Evolutionary conservation across 2,888 invertebrate species (phyloP), one percentile per base, ranked within the genome.

Genomic region (Acanthacorydalis orientalis): DNA sequence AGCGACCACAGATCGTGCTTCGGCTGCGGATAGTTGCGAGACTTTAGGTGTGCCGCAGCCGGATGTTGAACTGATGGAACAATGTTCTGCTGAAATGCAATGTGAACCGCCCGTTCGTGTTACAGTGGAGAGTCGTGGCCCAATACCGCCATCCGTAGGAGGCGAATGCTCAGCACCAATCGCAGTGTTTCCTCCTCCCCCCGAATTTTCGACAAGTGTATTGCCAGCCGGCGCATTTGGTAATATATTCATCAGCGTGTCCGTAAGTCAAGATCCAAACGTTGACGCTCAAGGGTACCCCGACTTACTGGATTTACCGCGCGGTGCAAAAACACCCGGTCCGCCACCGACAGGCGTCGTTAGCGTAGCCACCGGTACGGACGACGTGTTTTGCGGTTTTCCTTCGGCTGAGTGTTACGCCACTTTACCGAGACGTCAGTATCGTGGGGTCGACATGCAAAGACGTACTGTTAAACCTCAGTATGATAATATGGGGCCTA

Each of bases 401-500:
- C 64, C 65, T 52, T 59, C 60, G 46, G 62, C 62, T 14, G 64
- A 67, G 10, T 35, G n/a, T 15, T 70, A 69, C 51, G 70, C 71
- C 16, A 70, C 71, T 11, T 57, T 71, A 52, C 68, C 73, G 3
- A 63, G 72, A 16, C 60, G 70, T 50, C 64, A 47, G 15, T 33
- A 44, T 11, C 44, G 49, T 7, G 49, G 48, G 39, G 62, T 74
- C 46, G 73, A 72, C 52, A n/a, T n/a, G 9, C 31, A 15, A 6
- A 37, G 38, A 37, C 8, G 38, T 8, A 23, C 16, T 16, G 12
- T 23, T 14, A 23, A 16, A 31, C 78, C 82, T 47, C 81, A 83
- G 51, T 89, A 90, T 64, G 90, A 91, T 68, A 89, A 89, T 67
- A 86, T 89, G 83, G 89, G 89, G 7, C 84, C 88, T 46, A 74